Conservation (phyloP, 2,888 invertebrate species). For the Hyalella azteca region DNA sequence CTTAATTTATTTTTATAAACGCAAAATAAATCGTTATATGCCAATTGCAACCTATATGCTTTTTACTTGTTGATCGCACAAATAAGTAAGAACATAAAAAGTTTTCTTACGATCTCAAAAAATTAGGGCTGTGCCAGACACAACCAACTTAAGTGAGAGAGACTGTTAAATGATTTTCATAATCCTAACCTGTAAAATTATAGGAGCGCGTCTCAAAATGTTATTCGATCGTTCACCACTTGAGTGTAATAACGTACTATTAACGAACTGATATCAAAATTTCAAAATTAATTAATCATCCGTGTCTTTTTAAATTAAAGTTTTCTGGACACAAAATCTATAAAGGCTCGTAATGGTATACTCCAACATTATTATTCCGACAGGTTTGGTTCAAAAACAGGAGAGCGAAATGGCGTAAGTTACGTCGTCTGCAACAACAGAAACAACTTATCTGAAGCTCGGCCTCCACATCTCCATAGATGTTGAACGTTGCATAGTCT, state of each 20-base stretch:
- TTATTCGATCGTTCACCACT: background rate
- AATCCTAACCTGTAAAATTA: too few species aligned
- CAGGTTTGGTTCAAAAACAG: constrained; percentile 34
- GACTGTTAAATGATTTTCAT: too few species aligned
- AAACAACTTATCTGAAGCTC: background rate
- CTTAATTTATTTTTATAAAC: too few species aligned
- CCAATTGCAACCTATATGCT: too few species aligned
- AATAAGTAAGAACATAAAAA: too few species aligned
- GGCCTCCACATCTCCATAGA: background rate
- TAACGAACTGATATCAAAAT: background rate
- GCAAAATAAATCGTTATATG: too few species aligned
- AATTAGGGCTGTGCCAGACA: too few species aligned
- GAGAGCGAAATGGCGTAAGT: constrained; percentile 7
- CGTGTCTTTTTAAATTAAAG: background rate
- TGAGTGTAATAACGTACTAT: background rate
- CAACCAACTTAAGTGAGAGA: too few species aligned
- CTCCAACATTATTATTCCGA: background rate
- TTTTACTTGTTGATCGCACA: too few species aligned
- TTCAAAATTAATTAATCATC: background rate
- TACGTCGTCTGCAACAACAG: background rate
- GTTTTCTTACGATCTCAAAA: too few species aligned
- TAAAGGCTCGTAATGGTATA: background rate
- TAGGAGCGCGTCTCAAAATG: background rate
- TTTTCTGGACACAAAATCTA: background rate
- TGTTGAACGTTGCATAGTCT: background rate